These are phyloP conservation scores for Cynocephalus volans DNA, from an alignment of 2,113 vertebrate species.

Conservation along the genomic window DNA sequence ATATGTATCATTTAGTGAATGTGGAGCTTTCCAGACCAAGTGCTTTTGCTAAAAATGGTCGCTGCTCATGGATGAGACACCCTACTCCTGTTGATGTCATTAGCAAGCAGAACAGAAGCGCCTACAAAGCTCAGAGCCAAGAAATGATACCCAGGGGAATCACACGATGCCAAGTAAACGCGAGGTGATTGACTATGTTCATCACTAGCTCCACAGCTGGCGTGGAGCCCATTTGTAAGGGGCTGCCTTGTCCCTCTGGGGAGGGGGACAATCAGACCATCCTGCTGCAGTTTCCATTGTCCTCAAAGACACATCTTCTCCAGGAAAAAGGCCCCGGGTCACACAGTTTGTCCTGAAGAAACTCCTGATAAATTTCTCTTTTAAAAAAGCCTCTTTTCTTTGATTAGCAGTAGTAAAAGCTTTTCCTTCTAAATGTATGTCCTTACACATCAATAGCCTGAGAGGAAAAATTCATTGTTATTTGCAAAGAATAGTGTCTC, in stretches of 20 bases:
- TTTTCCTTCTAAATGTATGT: constrained; percentile 79
- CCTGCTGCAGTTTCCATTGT: neutral
- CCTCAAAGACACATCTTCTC: constrained; percentile 46
- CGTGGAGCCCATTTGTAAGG: neutral
- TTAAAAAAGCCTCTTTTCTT: constrained; percentile 73
- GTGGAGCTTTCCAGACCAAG: constrained; percentile 24
- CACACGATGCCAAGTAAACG: constrained; percentile 39
- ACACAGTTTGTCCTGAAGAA: constrained; percentile 75
- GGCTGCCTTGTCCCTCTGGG: neutral
- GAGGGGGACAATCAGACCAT: neutral
- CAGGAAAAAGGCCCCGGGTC: constrained; percentile 57
- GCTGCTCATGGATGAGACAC: constrained; percentile 22
- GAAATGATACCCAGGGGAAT: neutral
- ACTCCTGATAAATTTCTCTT: constrained; percentile 73
- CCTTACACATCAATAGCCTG: constrained; percentile 70
- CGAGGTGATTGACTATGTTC: constrained; percentile 63
- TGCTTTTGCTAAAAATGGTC: constrained; percentile 63
- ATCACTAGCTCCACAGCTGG: neutral
- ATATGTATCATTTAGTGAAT: constrained; percentile 8
- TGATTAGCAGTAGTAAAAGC: constrained; percentile 80
- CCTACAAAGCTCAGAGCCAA: constrained; percentile 39
- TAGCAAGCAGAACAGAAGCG: neutral
- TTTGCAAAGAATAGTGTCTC: constrained; percentile 84
- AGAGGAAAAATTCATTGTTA: constrained; percentile 82
- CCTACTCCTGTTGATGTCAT: constrained; percentile 62